Evolutionary conservation across 64 coral and sea anemone genomes (phyloP).

Genomic region (Pachyseris speciosa): DNA sequence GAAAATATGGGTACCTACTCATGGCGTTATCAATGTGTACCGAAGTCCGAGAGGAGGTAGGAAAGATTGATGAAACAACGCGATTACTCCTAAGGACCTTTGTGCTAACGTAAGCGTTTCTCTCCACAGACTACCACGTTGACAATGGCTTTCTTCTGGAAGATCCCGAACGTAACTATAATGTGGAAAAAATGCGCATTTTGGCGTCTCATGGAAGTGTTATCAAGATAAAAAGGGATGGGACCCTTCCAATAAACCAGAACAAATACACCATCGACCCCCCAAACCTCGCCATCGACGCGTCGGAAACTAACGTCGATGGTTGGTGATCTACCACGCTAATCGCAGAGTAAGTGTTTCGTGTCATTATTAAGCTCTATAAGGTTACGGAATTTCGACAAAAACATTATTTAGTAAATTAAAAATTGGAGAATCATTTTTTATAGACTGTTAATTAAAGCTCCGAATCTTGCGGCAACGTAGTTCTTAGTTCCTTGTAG

Average conservation of each 20-base stretch:
- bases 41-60: not conserved
- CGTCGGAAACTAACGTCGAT: not conserved
- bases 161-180: not conserved
- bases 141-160: conserved; percentile 5
- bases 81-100: too few species aligned
- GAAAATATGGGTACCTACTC: conserved; percentile 25
- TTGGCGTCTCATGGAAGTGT: conserved; percentile 25
- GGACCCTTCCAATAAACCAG: not conserved
- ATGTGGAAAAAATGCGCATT: not conserved
- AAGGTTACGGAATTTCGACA: too few species aligned
- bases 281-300: not conserved
- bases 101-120: not conserved
- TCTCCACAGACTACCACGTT: not conserved
- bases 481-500: too few species aligned
- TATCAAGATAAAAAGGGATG: not conserved
- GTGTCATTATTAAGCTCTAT: too few species aligned
- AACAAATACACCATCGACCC: conserved; percentile 18
- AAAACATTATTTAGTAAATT: too few species aligned
- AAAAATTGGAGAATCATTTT: too few species aligned
- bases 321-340: not conserved
- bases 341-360: not conserved
- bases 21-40: conserved; percentile 11
- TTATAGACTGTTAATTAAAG: too few species aligned
- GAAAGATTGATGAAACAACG: not conserved
- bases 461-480: too few species aligned